These are phyloP conservation scores for Platycheirus rosarum DNA, from an alignment of 2,888 invertebrate species.

Conservation along the genomic window DNA sequence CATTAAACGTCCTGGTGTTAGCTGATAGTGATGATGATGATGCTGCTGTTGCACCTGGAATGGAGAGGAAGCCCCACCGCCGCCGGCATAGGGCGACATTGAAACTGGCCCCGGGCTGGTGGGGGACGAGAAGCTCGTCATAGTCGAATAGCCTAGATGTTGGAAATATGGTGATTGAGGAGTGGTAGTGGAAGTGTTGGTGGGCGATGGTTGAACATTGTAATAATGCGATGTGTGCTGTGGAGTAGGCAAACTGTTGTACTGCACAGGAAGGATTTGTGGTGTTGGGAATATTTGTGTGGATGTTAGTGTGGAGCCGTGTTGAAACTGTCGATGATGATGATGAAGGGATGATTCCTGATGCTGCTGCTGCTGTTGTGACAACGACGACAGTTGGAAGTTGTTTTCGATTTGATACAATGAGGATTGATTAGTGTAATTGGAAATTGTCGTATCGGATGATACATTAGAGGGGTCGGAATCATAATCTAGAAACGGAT, in stretches of 20 bases:
- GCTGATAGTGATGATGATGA: conserved; percentile 75
- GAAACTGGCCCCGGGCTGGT: conserved; percentile 63
- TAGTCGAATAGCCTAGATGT: conserved; percentile 57
- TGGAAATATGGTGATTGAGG: conserved; percentile 52
- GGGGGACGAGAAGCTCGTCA: conserved; percentile 57
- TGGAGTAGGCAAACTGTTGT: conserved; percentile 81
- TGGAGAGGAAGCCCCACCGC: conserved; percentile 32
- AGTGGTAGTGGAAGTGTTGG: conserved; percentile 40
- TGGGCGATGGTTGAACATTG: conserved; percentile 69
- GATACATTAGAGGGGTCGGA: conserved; percentile 70
- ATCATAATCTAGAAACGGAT: conserved; percentile 80
- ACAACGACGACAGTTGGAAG: conserved; percentile 46
- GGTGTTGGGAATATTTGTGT: conserved; percentile 82
- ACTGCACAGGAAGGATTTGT: conserved; percentile 82
- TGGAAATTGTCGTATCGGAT: conserved; percentile 71
- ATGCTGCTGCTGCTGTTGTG: conserved; percentile 65
- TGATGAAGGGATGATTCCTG: neutral
- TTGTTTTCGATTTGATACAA: conserved; percentile 65
- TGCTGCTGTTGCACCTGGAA: conserved; percentile 63
- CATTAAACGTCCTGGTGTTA: conserved; percentile 77
- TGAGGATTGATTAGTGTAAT: conserved; percentile 70
- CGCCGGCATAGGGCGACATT: conserved; percentile 70
- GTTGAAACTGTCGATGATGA: conserved; percentile 36
- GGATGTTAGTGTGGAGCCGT: conserved; percentile 76
- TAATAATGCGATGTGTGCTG: conserved; percentile 78